Base-by-base conservation (phyloP, 1,140 invertebrate genomes). In the Tetragonula clypearis region DNA sequence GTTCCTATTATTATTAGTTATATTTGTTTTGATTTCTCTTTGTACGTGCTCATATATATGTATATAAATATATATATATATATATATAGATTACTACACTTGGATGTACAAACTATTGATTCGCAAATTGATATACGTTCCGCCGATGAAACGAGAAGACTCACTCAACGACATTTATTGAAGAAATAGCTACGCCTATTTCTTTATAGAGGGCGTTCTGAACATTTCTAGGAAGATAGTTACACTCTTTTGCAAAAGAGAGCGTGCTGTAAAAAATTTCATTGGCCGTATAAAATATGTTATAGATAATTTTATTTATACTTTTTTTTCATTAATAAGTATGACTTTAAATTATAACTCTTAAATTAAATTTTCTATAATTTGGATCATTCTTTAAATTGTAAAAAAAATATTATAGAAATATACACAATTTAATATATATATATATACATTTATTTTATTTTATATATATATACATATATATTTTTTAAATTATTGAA, bases 41-140 rank as follows among this genome's bases (percentile, higher is more conserved):
- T 23, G 0, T 23, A 23, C 11, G 9, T 0, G 3, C 0, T 3
- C 11, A 4, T 23, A 4, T 23, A 62, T n/a, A 62, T n/a, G 12
- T 1, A 14, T 12, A n/a, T 5, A 26, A 19, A 30, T 58, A 14
- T 68, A 23, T n/a, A 62, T n/a, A 5, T 1, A 14, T 12, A n/a
- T 5, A 26, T n/a, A 30, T 58, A 14, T 68, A 23, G 9, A 19
- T 2, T 23, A 30, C 4, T 49, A 30, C 19, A n/a, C 8, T 69
- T 69, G 23, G 15, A 83, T 69, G 76, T 78, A n/a, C 53, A 68
- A 82, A 30, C 23, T 83, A 83, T 83, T 83, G 74, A 78, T 78
- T 83, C 55, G 53, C 55, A 82, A 69, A 78, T 78, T 78, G 74
- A 83, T 68, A 53, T 62, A 62, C 6, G 26, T 56, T 35, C 80